These are phyloP conservation scores for Melanostoma scalare DNA, from an alignment of 2,888 invertebrate species.

Conservation along the genomic window DNA sequence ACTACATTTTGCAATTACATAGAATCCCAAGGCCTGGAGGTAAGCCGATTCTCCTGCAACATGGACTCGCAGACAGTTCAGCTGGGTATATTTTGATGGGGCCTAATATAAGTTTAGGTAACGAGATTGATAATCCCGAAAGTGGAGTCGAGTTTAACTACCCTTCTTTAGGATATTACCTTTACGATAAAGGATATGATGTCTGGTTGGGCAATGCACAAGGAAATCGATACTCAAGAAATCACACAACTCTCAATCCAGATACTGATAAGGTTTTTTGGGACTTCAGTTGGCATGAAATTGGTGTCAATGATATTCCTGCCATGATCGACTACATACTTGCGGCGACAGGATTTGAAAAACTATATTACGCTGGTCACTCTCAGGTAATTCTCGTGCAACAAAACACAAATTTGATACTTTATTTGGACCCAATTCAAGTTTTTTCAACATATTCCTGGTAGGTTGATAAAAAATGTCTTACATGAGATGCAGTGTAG, in stretches of 20 bases:
- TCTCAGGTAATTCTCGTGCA: slow-evolving; percentile 84
- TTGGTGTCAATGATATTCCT: slow-evolving; percentile 87
- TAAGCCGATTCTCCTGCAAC: slow-evolving; percentile 85
- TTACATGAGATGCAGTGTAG: too few species aligned
- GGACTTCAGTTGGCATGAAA: slow-evolving; percentile 87
- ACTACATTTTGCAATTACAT: slow-evolving; percentile 89
- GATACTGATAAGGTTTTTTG: slow-evolving; percentile 84
- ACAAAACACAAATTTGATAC: too few species aligned
- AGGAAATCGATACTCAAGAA: slow-evolving; percentile 85
- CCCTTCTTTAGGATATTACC: slow-evolving; percentile 80
- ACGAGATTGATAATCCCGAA: background rate
- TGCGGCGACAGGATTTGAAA: slow-evolving; percentile 65
- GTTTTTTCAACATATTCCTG: too few species aligned
- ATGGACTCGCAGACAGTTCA: slow-evolving; percentile 88
- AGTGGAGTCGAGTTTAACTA: too few species aligned
- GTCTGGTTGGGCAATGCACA: slow-evolving; percentile 87
- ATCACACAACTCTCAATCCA: slow-evolving; percentile 82
- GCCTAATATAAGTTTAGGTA: slow-evolving; percentile 86
- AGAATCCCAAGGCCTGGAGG: slow-evolving; percentile 84
- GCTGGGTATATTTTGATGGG: slow-evolving; percentile 88
- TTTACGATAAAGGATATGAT: slow-evolving; percentile 83
- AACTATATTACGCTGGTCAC: slow-evolving; percentile 86
- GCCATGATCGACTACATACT: slow-evolving; percentile 85
- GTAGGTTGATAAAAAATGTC: too few species aligned
- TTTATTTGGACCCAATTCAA: too few species aligned